Percentiles rank a stretch among this genome's conserved stretches.
Conservation (phyloP, 2,113 vertebrate species). For the Vulpes lagopus region DNA sequence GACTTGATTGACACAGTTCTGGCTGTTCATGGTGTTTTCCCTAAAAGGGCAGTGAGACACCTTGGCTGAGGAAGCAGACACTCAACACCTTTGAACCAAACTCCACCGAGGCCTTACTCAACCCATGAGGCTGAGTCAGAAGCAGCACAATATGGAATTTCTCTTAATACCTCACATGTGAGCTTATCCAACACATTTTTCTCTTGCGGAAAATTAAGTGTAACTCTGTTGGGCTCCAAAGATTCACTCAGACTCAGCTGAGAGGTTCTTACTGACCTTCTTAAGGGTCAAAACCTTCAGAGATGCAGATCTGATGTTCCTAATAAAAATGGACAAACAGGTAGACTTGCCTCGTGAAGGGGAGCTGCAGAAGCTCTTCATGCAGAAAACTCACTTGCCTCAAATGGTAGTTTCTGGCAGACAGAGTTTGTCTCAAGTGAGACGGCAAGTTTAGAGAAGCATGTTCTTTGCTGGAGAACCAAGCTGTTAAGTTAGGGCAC, state of each 20-base stretch:
- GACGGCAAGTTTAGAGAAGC: conserved; percentile 15
- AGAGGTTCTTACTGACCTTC: conserved; percentile 16
- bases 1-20: neutral
- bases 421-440: neutral
- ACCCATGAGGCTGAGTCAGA: neutral
- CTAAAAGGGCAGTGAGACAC: neutral
- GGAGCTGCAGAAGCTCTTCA: neutral
- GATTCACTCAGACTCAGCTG: neutral
- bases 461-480: neutral
- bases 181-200: neutral
- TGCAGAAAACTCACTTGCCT: conserved; percentile 29
- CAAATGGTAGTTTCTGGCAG: conserved; percentile 7
- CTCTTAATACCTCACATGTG: neutral
- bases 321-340: neutral
- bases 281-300: neutral
- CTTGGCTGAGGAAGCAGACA: neutral
- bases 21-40: neutral
- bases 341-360: neutral
- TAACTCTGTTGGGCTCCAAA: neutral
- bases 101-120: neutral
- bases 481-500: neutral
- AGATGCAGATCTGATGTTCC: neutral
- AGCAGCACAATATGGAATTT: too few species aligned
- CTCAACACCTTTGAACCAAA: neutral
- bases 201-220: conserved; percentile 25